These are phyloP conservation scores for Neopelma chrysocephalum DNA, from an alignment of 2,797 vertebrate genomes.

Conservation along the genomic window DNA sequence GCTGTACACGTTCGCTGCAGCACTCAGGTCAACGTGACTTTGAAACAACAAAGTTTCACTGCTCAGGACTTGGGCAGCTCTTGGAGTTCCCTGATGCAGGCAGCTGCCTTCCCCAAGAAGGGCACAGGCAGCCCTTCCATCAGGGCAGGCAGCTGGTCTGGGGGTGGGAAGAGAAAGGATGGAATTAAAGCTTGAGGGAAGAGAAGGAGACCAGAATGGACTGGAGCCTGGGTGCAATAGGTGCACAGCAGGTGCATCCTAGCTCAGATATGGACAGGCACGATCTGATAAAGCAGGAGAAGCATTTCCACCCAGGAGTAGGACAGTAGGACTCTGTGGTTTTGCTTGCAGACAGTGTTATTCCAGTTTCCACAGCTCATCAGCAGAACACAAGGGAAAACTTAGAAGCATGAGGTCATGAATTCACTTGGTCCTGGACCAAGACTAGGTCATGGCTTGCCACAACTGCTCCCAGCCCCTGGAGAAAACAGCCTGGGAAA, in stretches of 20 bases:
- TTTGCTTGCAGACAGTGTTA: background rate
- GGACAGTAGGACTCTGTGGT: background rate
- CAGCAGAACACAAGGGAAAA: background rate
- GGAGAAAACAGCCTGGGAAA: background rate
- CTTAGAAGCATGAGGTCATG: background rate
- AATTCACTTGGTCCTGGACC: background rate
- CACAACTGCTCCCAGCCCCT: background rate
- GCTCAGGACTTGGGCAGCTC: background rate
- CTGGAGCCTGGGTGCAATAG: no score
- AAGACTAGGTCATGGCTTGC: background rate
- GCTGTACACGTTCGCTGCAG: constrained; percentile 1
- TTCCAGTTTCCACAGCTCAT: background rate
- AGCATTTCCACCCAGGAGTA: accelerated
- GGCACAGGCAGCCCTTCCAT: background rate
- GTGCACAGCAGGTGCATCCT: background rate
- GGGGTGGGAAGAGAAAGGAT: background rate
- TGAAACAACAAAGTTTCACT: constrained; percentile 55
- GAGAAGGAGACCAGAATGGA: background rate
- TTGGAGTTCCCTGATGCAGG: background rate
- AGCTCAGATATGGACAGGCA: accelerated
- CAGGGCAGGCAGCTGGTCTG: background rate
- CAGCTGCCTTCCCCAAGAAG: background rate
- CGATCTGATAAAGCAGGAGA: background rate
- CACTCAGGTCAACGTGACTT: constrained; percentile 70
- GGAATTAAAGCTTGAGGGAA: background rate